Base-by-base conservation (phyloP, 2,797 vertebrate genomes). In the Menidia menidia region DNA sequence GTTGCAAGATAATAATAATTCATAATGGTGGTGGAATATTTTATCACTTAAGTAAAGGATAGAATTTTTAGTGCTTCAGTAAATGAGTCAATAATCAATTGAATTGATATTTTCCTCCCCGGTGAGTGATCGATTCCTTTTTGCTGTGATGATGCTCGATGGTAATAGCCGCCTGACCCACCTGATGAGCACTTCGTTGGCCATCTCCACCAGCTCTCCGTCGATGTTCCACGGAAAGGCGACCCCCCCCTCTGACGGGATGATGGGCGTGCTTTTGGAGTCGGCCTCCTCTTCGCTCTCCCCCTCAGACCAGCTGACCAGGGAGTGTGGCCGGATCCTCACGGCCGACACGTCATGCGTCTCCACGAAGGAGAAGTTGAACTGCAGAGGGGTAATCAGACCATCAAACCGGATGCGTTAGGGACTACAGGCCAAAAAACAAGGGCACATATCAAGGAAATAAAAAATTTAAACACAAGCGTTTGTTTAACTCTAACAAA, bases 351-450 rank as follows among this genome's bases (percentile, higher is more conserved):
- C 95, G 0, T 86, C 83, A 44, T 96, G 96, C 0, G 95, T 95
- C 85, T 99, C 96, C 88, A 98, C 95, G 64, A 98, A 99, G 44
- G 97, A 93, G 93, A 98, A 98, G 84, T 78, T 95, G 87, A 98
- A 97, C 97, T 98, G 93, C n/a, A 73, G 51, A 76, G 14, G 57
- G 45, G 32, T 48, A 55, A 42, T 42, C 13, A 59, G 45, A 69
- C 16, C 52, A 61, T 65, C 16, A 62, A 9, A 35, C 8, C 31
- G 8, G 50, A 15, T 51, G 6, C 19, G 42, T 62, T 16, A 44
- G 48, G 7, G 4, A 45, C 53, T 0, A 39, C 25, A 39, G 35
- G 35, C 10, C 35, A 2, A 7, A 39, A 39, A 39, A 39, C 35
- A 6, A 39, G 35, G 35, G 10, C 35, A 7, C 35, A 25, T 25